Percentiles rank a stretch among this genome's conserved stretches.
Conservation (phyloP, 2,888 invertebrate genomes). For the Hypolimnas misippus region DNA sequence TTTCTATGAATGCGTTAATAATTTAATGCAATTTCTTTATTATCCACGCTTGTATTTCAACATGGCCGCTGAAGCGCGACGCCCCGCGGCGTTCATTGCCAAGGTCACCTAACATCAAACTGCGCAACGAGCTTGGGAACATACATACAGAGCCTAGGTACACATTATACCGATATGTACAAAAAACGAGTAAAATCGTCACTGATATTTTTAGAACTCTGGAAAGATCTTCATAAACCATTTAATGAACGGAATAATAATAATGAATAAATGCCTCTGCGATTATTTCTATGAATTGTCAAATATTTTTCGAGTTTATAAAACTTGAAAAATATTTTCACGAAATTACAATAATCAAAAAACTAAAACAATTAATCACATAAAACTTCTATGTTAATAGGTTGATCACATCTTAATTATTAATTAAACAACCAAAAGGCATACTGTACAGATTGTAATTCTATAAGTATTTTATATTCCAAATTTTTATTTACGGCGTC, state of each 20-base stretch:
- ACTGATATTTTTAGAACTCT: slow-evolving; percentile 33
- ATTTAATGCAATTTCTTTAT: slow-evolving; percentile 73
- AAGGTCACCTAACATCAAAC: slow-evolving; percentile 80
- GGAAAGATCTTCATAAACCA: background rate
- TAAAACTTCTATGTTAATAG: background rate
- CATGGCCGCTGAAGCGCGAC: slow-evolving; percentile 76
- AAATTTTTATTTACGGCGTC: slow-evolving; percentile 3
- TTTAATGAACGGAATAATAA: slow-evolving; percentile 4
- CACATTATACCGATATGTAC: slow-evolving; percentile 24
- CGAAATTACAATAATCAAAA: too few species aligned
- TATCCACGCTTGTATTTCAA: slow-evolving; percentile 67
- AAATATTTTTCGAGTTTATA: background rate
- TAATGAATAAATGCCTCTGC: background rate
- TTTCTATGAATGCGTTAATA: slow-evolving; percentile 45
- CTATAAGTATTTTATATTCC: background rate
- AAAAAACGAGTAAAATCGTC: slow-evolving; percentile 33
- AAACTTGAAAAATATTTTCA: too few species aligned
- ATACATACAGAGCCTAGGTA: slow-evolving; percentile 29
- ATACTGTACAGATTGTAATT: background rate
- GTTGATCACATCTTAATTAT: background rate
- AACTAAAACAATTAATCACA: too few species aligned
- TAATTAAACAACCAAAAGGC: background rate
- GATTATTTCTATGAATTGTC: too few species aligned
- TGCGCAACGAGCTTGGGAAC: slow-evolving; percentile 60
- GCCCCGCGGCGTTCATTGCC: slow-evolving; percentile 77